A percentile compares a stretch with the other conserved stretches of the same genome.
phyloP scores from a whole-genome alignment of 2,113 vertebrate genomes.

The Trichechus manatus region DNA sequence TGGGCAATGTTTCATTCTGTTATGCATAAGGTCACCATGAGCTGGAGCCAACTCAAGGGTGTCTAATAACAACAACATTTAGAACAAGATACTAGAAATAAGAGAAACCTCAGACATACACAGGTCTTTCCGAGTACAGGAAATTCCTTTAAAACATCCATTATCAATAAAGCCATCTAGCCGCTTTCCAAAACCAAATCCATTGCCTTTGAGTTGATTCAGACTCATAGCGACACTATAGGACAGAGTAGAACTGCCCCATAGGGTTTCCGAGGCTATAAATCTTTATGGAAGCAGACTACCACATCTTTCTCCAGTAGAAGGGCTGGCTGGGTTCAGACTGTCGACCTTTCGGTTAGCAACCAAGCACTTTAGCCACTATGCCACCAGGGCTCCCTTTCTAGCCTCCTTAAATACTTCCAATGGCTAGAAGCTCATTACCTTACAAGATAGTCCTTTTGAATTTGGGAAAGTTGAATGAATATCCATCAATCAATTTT shows the following conservation, averaged over 20 bases:
- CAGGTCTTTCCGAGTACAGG: background rate
- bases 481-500: background rate
- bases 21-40: background rate
- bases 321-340: background rate
- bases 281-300: background rate
- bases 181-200: background rate
- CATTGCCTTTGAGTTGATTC: background rate
- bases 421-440: background rate
- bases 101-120: background rate
- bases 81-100: background rate
- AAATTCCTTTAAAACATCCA: background rate
- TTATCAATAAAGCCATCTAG: background rate
- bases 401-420: constrained; percentile 42
- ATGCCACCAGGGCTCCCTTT: background rate
- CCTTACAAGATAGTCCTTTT: background rate
- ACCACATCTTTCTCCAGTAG: background rate
- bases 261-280: background rate
- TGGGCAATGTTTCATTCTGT: background rate
- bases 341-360: background rate
- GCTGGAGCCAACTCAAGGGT: background rate
- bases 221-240: background rate
- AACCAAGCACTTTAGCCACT: background rate
- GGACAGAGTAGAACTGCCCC: background rate
- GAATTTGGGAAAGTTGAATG: background rate
- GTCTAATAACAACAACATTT: background rate